Evolutionary conservation across 2,888 invertebrate species (phyloP), one percentile per base, ranked within the genome.

Genomic region (Strigamia crassipes): DNA sequence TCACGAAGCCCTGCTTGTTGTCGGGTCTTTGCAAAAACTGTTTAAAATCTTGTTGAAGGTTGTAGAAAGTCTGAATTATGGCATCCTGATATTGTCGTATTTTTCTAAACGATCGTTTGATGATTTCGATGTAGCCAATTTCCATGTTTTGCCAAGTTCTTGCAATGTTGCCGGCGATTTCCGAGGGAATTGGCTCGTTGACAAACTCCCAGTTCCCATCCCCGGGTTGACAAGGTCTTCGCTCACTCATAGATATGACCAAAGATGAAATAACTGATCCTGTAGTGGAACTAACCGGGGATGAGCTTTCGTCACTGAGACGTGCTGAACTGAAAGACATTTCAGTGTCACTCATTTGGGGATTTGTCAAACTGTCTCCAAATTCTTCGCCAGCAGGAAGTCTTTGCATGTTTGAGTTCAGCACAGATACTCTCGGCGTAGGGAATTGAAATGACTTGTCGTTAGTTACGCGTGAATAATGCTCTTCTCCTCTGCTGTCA

Each of bases 91-190:
- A 81, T 15, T 66, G 34, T 15, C 81, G 27, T 12, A 81, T 51
- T n/a, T 81, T 81, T 6, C 81, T 12, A 34, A 66, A 56, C 1
- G 21, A 38, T n/a, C n/a, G n/a, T 31, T 81, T 81, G 15, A 81
- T 9, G 13, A 34, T 66, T n/a, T 31, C 34, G 13, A 66, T 61
- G 66, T 81, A 81, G 1, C 42, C 31, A 23, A 81, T 81, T 81
- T 81, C 81, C 81, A 81, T 61, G 61, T 56, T 56, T 18, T 81
- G 81, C 81, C 81, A 81, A 1, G 56, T 18, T 34, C n/a, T 34
- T 4, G 41, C 81, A 12, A 81, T 31, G 13, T 31, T 27, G 1
- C 13, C 9, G 15, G 81, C 66, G 1, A 66, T 42, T 9, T 81
- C 81, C 1, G 8, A 10, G 1, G 81, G 81, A 10, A 81, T n/a